phyloP scores from a whole-genome alignment of 2,113 vertebrate genomes.

The Dascyllus trimaculatus region DNA sequence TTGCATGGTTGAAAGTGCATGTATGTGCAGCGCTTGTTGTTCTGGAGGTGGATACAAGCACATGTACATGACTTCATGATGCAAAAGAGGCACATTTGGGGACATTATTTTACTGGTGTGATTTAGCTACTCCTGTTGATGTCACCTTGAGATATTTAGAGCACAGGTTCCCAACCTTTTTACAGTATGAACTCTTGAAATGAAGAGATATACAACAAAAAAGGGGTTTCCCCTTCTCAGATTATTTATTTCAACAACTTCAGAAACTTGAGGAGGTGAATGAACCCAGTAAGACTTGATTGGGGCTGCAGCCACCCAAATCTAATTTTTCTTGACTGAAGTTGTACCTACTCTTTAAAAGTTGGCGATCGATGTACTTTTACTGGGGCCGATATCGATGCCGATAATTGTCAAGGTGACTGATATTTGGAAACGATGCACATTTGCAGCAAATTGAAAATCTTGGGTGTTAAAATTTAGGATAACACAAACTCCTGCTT shows the following conservation, averaged over 20 bases:
- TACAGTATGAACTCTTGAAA: not conserved
- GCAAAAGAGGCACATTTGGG: not conserved
- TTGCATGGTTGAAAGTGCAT: slow-evolving; percentile 22
- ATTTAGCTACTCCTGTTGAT: not conserved
- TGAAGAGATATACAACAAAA: too few species aligned
- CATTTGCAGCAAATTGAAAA: too few species aligned
- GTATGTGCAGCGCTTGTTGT: not conserved
- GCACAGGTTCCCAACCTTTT: not conserved
- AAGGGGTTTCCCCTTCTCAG: not conserved
- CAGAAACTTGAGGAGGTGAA: not conserved
- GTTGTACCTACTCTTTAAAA: too few species aligned
- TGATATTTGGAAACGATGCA: too few species aligned
- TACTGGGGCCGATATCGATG: too few species aligned
- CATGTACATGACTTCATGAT: not conserved
- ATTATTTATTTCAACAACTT: not conserved
- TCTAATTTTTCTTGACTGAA: too few species aligned
- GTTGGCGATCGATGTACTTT: too few species aligned
- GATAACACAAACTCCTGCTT: too few species aligned
- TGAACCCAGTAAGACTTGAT: too few species aligned
- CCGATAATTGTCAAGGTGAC: too few species aligned
- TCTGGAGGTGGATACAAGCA: not conserved
- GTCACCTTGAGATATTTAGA: slow-evolving; percentile 4
- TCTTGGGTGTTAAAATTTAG: too few species aligned
- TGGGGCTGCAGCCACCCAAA: too few species aligned
- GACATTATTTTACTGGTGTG: not conserved